A percentile compares a stretch with the other conserved stretches of the same genome.
phyloP scores from a whole-genome alignment of 2,797 vertebrate species.

The Erithacus rubecula region DNA sequence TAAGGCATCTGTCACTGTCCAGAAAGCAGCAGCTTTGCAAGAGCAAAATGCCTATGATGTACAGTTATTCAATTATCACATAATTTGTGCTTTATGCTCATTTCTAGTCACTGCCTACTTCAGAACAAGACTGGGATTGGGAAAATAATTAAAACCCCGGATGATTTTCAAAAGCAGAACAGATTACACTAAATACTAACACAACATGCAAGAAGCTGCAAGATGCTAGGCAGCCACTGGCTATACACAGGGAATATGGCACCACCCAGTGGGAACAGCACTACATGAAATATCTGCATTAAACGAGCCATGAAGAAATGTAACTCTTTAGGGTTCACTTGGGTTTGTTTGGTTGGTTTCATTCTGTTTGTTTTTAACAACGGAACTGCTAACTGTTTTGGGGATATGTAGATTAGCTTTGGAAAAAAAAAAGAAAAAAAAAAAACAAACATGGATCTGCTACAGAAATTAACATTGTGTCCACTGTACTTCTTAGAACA shows the following conservation, averaged over 20 bases:
- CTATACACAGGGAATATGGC: slow-evolving; percentile 48
- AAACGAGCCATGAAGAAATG: background rate
- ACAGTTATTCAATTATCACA: background rate
- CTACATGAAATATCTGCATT: background rate
- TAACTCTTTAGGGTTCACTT: background rate
- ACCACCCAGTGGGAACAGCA: slow-evolving; percentile 71
- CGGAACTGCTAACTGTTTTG: background rate
- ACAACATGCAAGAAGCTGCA: background rate
- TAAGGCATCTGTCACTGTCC: background rate
- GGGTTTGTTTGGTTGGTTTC: fast-evolving
- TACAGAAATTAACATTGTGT: background rate
- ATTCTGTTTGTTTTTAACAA: background rate
- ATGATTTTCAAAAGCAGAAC: background rate
- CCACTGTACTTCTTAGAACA: background rate
- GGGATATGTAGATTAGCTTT: background rate
- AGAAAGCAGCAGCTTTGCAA: background rate
- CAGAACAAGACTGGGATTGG: background rate
- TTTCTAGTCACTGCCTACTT: background rate
- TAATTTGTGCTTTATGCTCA: background rate
- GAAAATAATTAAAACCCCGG: background rate
- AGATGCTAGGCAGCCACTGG: background rate
- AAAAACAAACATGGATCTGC: background rate
- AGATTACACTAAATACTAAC: background rate
- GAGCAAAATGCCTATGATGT: background rate
- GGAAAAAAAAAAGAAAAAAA: background rate